Evolutionary conservation across 2,113 vertebrate species (phyloP).

Genomic region (Condylura cristata): DNA sequence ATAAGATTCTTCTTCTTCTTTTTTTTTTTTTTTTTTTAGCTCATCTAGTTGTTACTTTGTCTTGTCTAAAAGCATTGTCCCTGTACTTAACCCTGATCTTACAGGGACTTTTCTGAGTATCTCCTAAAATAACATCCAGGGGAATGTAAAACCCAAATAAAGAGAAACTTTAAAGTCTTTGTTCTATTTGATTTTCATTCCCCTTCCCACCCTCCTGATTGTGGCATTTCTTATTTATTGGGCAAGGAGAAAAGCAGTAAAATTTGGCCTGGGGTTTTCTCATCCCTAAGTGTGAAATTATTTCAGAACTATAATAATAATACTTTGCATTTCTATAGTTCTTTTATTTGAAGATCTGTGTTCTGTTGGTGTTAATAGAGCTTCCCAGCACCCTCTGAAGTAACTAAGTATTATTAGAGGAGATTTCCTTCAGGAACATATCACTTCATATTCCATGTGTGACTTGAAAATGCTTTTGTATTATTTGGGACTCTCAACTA

Average conservation of each 20-base stretch:
- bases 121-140: neutral
- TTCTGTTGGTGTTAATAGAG: constrained; percentile 76
- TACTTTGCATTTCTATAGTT: constrained; percentile 75
- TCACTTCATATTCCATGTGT: constrained; percentile 55
- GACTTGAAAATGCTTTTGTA: constrained; percentile 71
- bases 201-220: neutral
- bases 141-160: neutral
- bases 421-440: constrained; percentile 65
- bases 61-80: neutral
- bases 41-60: constrained; percentile 7
- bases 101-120: neutral
- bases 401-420: constrained; percentile 72
- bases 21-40: neutral
- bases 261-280: constrained; percentile 77
- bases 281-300: constrained; percentile 78
- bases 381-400: constrained; percentile 71
- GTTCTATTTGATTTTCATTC: constrained; percentile 62
- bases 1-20: neutral
- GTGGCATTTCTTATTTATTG: constrained; percentile 72
- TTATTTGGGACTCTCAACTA: constrained; percentile 62
- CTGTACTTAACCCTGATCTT: constrained; percentile 39
- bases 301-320: constrained; percentile 75
- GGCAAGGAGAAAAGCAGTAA: constrained; percentile 61
- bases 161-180: constrained; percentile 55
- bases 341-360: constrained; percentile 77